A percentile compares a stretch with the other conserved stretches of the same genome.
Evolutionary conservation across 2,113 vertebrate genomes (phyloP).

Genomic region (Anolis carolinensis): DNA sequence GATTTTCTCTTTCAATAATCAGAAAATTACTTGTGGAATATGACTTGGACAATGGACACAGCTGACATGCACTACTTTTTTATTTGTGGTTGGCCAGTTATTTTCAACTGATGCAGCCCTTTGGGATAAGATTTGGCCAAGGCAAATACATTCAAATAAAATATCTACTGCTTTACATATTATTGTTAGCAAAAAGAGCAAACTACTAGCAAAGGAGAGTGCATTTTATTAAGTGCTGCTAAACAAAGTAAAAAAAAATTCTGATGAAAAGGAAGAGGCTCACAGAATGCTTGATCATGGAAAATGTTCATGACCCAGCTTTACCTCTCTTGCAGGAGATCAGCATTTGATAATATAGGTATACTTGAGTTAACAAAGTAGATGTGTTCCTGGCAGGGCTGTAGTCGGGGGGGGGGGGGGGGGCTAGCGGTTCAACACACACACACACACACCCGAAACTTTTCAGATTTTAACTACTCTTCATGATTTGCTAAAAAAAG

Average conservation of each 20-base stretch:
- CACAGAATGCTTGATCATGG: not conserved
- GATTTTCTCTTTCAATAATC: not conserved
- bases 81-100: too few relatives aligned
- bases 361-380: not conserved
- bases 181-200: not conserved
- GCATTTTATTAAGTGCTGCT: not conserved
- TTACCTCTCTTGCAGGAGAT: not conserved
- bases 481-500: too few relatives aligned
- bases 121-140: not conserved
- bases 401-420: too few relatives aligned
- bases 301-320: not conserved
- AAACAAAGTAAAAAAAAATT: not conserved
- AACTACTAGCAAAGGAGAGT: not conserved
- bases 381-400: too few relatives aligned
- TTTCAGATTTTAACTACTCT: too few relatives aligned
- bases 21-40: not conserved
- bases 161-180: not conserved
- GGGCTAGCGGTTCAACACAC: too few relatives aligned
- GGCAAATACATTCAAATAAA: not conserved
- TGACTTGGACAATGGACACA: not conserved
- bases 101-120: not conserved
- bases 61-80: not conserved
- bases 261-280: conserved; percentile 16
- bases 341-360: not conserved
- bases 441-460: too few relatives aligned